Evolutionary conservation across 2,113 vertebrate species (phyloP), one percentile per base, ranked within the genome.

Genomic region (Zosterops japonicus): DNA sequence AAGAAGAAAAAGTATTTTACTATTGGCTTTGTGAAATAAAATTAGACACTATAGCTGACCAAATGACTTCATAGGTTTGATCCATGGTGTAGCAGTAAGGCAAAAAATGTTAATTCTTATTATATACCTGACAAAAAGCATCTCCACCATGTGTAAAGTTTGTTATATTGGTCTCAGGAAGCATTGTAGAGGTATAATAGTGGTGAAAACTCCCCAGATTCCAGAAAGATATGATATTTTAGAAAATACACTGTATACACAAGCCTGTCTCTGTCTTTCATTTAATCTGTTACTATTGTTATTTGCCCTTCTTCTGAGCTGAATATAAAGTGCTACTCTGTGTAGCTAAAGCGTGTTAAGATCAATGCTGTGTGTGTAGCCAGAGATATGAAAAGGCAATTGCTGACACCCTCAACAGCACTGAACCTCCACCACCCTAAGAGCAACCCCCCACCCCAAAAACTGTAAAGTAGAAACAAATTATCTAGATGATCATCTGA

Each of bases 291-390:
- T 77, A 44, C 61, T 71, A 33, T 42, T 89, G 52, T 76, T 74
- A 93, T 88, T 97, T 90, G 76, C 87, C 52, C 55, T 76, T 94
- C 65, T 61, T 71, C 67, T 71, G 52, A 89, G 57, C 18, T 79
- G 91, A 75, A 81, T 93, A 80, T 74, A 53, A 77, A 94, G 23
- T 65, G 74, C 71, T 90, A 47, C n/a, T 61, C 17, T 25, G 41
- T 71, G 70, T 44, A 74, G n/a, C 83, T 93, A 11, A 68, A 79
- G 46, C 49, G 33, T 29, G 70, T 84, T 88, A 70, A 80, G 86
- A 95, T 91, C 83, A 80, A 47, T 67, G 76, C 47, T 93, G 12
- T 20, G 4, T 75, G 29, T 39, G 7, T 64, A 75, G 81, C 84
- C 90, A 77, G 63, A 76, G 65, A 35, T 60, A 91, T 84, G 72